phyloP scores from a whole-genome alignment of 2,888 invertebrate species.

The Danaus chrysippus region DNA sequence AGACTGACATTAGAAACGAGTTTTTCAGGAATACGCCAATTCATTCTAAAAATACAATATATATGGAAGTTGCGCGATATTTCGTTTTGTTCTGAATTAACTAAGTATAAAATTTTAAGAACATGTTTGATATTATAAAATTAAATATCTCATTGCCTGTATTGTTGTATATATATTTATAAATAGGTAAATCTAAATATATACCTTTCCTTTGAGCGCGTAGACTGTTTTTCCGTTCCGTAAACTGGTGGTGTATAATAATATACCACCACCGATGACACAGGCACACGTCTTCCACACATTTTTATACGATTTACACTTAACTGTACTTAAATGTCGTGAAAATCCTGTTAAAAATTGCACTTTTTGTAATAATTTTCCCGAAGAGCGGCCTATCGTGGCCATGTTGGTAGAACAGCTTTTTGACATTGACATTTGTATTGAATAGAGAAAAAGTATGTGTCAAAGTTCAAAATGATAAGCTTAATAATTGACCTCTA shows the following conservation, averaged over 20 bases:
- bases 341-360: constrained; percentile 51
- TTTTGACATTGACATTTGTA: constrained; percentile 53
- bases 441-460: constrained; percentile 25
- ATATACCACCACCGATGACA: constrained; percentile 62
- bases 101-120: not conserved
- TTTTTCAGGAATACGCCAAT: no score
- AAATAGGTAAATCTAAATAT: constrained; percentile 29
- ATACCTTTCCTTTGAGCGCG: constrained; percentile 74
- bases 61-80: no score
- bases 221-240: constrained; percentile 59
- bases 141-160: not conserved
- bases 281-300: constrained; percentile 64
- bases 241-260: constrained; percentile 59
- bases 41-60: no score
- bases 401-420: constrained; percentile 76
- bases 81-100: no score
- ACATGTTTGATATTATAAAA: not conserved
- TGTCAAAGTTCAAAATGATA: constrained; percentile 11
- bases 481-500: no score
- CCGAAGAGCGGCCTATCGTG: constrained; percentile 65
- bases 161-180: constrained; percentile 10
- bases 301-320: constrained; percentile 49
- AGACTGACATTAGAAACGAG: no score
- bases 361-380: constrained; percentile 66
- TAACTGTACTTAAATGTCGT: constrained; percentile 58